These are phyloP conservation scores for Ptycholaimellus sp. DNA, from an alignment of 2,888 invertebrate species.

Conservation along the genomic window DNA sequence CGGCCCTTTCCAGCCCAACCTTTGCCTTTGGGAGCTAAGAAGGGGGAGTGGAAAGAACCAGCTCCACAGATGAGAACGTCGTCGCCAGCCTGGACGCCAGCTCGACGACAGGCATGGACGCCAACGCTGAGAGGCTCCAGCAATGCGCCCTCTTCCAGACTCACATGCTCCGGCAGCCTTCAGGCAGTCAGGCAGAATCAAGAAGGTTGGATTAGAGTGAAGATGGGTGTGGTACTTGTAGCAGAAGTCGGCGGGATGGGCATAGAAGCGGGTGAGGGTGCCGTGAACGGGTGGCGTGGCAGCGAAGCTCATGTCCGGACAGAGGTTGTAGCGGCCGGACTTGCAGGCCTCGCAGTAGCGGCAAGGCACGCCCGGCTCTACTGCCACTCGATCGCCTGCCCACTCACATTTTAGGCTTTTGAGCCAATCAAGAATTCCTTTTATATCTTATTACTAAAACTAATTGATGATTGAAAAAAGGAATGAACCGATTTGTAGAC, in stretches of 20 bases:
- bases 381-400: constrained; percentile 14
- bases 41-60: no score
- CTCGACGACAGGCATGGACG: constrained; percentile 70
- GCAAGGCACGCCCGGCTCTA: constrained; percentile 53
- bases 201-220: no score
- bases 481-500: constrained; percentile 8
- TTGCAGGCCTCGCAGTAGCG: constrained; percentile 60
- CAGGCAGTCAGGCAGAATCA: no score
- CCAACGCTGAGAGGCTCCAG: constrained; percentile 77
- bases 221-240: constrained; percentile 33
- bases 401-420: no score
- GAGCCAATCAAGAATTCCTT: no score
- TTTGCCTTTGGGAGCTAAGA: no score
- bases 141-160: constrained; percentile 72
- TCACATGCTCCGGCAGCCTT: constrained; percentile 64
- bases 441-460: no score
- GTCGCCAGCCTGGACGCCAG: constrained; percentile 41
- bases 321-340: constrained; percentile 66
- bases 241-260: constrained; percentile 45
- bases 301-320: constrained; percentile 59
- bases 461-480: neutral
- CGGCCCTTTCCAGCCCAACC: constrained; percentile 37
- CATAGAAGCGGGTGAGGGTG: constrained; percentile 57
- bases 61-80: constrained; percentile 28
- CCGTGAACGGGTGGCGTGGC: constrained; percentile 87